A percentile compares a stretch with the other conserved stretches of the same genome.
Conservation (phyloP, 2,888 invertebrate genomes). For the Petrolisthes manimaculis region DNA sequence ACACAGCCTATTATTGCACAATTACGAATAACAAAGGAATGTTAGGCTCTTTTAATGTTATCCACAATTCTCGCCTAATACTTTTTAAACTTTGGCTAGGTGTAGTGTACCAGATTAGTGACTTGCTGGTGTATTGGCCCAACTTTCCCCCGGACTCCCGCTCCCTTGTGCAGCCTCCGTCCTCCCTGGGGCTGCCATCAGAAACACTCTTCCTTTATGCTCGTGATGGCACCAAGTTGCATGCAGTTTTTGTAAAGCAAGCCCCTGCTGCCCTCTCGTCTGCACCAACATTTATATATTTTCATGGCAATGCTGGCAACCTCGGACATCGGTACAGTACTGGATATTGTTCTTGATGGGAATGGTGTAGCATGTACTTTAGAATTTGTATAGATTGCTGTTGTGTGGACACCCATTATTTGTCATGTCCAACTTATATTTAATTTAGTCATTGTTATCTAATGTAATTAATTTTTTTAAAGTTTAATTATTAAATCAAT, state of each 20-base stretch:
- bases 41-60: too few relatives aligned
- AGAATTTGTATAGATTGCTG: constrained; percentile 5
- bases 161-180: constrained; percentile 87
- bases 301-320: constrained; percentile 97
- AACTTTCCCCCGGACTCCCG: constrained; percentile 90
- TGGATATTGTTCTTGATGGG: not conserved
- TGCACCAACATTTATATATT: constrained; percentile 87
- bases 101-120: constrained; percentile 87
- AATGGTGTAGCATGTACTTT: not conserved
- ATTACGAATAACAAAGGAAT: too few relatives aligned
- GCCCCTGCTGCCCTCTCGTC: constrained; percentile 75
- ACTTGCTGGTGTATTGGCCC: constrained; percentile 88
- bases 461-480: too few relatives aligned
- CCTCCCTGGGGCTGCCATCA: constrained; percentile 86
- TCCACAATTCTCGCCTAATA: too few relatives aligned
- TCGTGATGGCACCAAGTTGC: constrained; percentile 82
- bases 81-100: constrained; percentile 72
- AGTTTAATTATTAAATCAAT: too few relatives aligned
- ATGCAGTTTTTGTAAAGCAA: constrained; percentile 86
- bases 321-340: constrained; percentile 85
- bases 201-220: constrained; percentile 84
- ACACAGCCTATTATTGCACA: too few relatives aligned
- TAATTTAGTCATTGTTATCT: too few relatives aligned
- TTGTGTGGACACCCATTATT: too few relatives aligned
- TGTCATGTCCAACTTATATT: not conserved